A percentile compares a stretch with the other conserved stretches of the same genome.
phyloP scores from a whole-genome alignment of 2,113 vertebrate species.

The Oncorhynchus tshawytscha region DNA sequence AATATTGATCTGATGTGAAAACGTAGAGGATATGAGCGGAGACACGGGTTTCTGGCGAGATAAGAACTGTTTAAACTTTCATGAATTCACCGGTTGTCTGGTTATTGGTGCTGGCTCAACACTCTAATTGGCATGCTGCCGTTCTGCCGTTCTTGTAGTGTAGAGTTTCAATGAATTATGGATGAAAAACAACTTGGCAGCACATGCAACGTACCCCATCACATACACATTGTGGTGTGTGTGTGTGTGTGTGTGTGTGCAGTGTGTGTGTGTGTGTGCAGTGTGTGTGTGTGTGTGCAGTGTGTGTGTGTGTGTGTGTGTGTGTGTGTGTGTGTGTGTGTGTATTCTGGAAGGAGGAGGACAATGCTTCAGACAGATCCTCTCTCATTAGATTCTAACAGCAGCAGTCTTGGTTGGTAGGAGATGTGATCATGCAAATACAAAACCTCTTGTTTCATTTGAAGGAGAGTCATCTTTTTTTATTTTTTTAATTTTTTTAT shows the following conservation, averaged over 20 bases:
- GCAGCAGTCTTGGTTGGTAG: constrained; percentile 16
- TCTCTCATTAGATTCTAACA: constrained; percentile 52
- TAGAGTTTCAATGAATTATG: constrained; percentile 71
- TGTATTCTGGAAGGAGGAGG: constrained; percentile 48
- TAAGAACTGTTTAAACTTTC: constrained; percentile 63
- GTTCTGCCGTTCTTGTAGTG: constrained; percentile 61
- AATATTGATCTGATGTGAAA: constrained; percentile 62
- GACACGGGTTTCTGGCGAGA: constrained; percentile 40
- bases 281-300: constrained; percentile 24
- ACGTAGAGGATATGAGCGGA: constrained; percentile 33
- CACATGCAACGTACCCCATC: constrained; percentile 50
- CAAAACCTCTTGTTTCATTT: constrained; percentile 12
- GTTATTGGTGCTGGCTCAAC: constrained; percentile 55
- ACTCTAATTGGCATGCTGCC: constrained; percentile 70
- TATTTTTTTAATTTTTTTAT: too few species aligned
- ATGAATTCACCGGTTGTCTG: constrained; percentile 67
- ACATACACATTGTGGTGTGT: constrained; percentile 54
- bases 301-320: not conserved
- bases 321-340: too few species aligned
- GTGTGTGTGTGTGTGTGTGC: too few species aligned
- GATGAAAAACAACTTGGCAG: constrained; percentile 65
- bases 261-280: too few species aligned
- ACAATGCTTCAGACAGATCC: constrained; percentile 58
- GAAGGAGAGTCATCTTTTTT: not conserved
- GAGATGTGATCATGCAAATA: constrained; percentile 16